phyloP scores from a whole-genome alignment of 2,888 invertebrate genomes.

The Sepiola atlantica region DNA sequence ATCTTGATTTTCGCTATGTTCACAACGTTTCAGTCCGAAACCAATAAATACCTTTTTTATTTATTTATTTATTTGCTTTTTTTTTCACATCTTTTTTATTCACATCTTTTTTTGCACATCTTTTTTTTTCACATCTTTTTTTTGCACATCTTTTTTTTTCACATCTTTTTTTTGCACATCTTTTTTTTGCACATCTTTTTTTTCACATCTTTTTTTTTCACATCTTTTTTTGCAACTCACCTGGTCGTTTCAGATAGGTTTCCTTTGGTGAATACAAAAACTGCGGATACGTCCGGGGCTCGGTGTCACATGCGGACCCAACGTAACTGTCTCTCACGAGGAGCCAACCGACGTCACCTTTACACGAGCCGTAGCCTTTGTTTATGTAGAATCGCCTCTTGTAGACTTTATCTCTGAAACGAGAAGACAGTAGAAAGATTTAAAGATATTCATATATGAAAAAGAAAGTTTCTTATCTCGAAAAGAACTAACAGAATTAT shows the following conservation, averaged over 20 bases:
- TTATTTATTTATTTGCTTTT: too few species aligned
- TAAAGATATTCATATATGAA: too few species aligned
- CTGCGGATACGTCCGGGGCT: not conserved
- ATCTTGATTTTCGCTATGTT: too few species aligned
- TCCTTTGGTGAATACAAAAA: constrained; percentile 33
- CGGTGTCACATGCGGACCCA: not conserved
- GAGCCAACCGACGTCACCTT: constrained; percentile 39
- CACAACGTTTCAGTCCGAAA: too few species aligned
- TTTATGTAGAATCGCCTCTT: constrained; percentile 16
- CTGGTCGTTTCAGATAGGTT: not conserved
- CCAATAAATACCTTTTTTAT: too few species aligned
- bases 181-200: not conserved
- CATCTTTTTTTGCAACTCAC: not conserved
- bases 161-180: too few species aligned
- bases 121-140: too few species aligned
- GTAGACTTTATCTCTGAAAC: not conserved
- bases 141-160: too few species aligned
- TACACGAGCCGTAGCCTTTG: not conserved
- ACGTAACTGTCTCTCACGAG: not conserved
- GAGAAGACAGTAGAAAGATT: not conserved
- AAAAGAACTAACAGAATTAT: too few species aligned
- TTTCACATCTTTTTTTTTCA: not conserved
- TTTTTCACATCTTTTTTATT: too few species aligned
- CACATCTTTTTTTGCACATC: too few species aligned
- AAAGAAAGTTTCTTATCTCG: too few species aligned